Percentiles rank a stretch among this genome's conserved stretches.
phyloP scores from a whole-genome alignment of 2,888 invertebrate genomes.

The Lobophora halterata region DNA sequence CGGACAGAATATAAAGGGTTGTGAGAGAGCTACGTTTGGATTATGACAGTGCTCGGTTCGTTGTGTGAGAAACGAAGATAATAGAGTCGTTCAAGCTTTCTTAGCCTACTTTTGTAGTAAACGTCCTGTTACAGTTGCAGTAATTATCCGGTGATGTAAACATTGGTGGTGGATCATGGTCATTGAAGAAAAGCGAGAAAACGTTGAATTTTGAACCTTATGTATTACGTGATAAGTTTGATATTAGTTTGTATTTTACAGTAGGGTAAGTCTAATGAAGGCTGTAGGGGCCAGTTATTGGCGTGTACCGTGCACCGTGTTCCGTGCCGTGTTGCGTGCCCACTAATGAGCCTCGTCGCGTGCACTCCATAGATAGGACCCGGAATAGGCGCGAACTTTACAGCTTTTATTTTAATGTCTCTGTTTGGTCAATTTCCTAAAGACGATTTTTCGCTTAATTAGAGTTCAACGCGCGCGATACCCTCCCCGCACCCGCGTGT shows the following conservation, averaged over 20 bases:
- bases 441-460: conserved; percentile 14
- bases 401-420: conserved; percentile 29
- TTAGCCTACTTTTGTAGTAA: conserved; percentile 41
- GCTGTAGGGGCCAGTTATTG: conserved; percentile 32
- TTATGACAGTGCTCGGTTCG: conserved; percentile 34
- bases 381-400: conserved; percentile 48
- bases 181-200: neutral
- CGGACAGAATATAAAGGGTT: conserved; percentile 65
- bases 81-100: conserved; percentile 32
- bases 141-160: conserved; percentile 29
- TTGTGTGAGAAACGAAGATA: conserved; percentile 28
- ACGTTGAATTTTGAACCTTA: conserved; percentile 3
- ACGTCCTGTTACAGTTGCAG: conserved; percentile 37
- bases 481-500: no score
- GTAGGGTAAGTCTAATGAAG: conserved; percentile 59
- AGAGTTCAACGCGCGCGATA: conserved; percentile 20
- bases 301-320: conserved; percentile 31
- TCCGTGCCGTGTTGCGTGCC: conserved; percentile 61
- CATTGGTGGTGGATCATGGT: conserved; percentile 10
- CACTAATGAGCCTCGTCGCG: conserved; percentile 73
- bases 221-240: conserved; percentile 2
- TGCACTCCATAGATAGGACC: conserved; percentile 70
- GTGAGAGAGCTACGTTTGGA: conserved; percentile 38
- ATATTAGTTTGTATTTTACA: conserved; percentile 28
- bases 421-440: conserved; percentile 24